A percentile compares a stretch with the other conserved stretches of the same genome.
These are phyloP conservation scores for Cynoglossus semilaevis DNA, from an alignment of 2,113 vertebrate species.

Conservation along the genomic window DNA sequence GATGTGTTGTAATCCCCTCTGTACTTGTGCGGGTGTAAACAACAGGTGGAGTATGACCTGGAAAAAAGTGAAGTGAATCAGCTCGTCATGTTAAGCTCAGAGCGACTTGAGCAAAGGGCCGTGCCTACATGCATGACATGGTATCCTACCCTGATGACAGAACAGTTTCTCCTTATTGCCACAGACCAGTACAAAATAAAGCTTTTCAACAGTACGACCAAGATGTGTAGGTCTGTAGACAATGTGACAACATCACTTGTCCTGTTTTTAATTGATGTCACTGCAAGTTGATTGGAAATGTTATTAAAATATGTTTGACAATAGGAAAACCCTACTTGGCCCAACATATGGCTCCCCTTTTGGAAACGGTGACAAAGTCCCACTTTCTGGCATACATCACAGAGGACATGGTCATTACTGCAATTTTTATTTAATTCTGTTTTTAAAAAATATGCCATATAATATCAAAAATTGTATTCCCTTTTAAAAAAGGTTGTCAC, in stretches of 20 bases:
- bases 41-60: conserved; percentile 91
- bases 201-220: conserved; percentile 85
- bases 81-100: conserved; percentile 76
- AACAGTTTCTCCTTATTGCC: conserved; percentile 84
- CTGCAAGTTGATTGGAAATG: not conserved
- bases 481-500: too few species aligned
- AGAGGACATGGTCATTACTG: conserved; percentile 82
- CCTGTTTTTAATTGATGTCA: too few species aligned
- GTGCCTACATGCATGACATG: conserved; percentile 85
- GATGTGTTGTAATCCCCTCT: conserved; percentile 12
- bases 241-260: not conserved
- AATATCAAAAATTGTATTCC: too few species aligned
- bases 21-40: conserved; percentile 12
- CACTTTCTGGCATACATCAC: conserved; percentile 84
- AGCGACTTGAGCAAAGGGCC: conserved; percentile 80
- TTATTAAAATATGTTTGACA: conserved; percentile 1
- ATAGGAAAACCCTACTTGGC: conserved; percentile 86
- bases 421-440: too few species aligned
- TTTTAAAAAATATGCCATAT: not conserved
- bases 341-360: conserved; percentile 83
- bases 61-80: conserved; percentile 68
- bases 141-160: conserved; percentile 84
- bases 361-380: conserved; percentile 28
- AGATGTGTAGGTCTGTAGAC: conserved; percentile 86
- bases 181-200: conserved; percentile 90